Evolutionary conservation across 1,140 invertebrate genomes (phyloP), one percentile per base, ranked within the genome.

Genomic region (Papilio helenus): DNA sequence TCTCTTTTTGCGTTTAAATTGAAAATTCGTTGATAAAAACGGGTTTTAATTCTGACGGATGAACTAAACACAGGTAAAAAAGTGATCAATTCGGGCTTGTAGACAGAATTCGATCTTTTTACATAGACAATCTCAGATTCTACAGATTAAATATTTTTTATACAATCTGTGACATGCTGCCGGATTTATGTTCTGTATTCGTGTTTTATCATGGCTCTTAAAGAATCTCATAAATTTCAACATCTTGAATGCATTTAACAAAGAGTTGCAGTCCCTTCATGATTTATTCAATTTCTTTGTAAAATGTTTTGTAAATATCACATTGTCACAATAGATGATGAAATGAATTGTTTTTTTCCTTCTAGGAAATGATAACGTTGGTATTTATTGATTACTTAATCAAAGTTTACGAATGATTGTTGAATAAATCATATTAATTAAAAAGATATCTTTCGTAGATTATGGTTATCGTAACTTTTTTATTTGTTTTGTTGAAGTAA

Each of bases 201-300:
- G 26, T 65, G 14, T 65, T 65, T 65, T 65, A 65, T 65, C 61
- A 7, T 5, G 10, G 14, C 61, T 14, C 14, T 61, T 1, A 29
- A 65, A 65, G 61, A 65, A 65, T 65, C 61, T 34, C 26, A 65
- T 65, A 61, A 61, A 23, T 65, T 29, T 65, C 58, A 65, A 65
- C 58, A 65, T 65, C 55, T 39, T 26, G 23, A 65, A 65, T 61
- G 20, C 23, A 29, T 65, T 34, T 65, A 65, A 65, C 61, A 65
- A 65, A 65, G 61, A 12, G 26, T 10, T 29, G 5, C 26, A 23
- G 29, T 26, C 14, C 14, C 23, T 26, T 65, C 26, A 29, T 65
- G 61, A 65, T 65, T 65, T 65, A 65, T 65, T 65, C 61, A 65
- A 65, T 26, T 65, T 29, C 61, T 65, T 65, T 65, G 14, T 65